Evolutionary conservation across 2,888 invertebrate species (phyloP).

Genomic region (Microchrysa polita): DNA sequence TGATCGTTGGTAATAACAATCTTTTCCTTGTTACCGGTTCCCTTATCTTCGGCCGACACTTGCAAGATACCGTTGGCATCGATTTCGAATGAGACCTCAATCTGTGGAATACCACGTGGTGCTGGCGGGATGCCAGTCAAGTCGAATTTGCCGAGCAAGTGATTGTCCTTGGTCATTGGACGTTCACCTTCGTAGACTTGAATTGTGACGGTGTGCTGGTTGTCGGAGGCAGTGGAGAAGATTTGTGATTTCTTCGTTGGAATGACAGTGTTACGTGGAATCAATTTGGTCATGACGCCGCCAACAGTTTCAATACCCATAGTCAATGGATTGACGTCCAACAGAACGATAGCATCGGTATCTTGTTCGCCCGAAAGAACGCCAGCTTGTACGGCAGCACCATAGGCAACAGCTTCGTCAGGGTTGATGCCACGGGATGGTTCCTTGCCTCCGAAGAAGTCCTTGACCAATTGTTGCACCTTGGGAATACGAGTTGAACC

Average conservation of each 20-base stretch:
- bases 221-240: slow-evolving; percentile 99
- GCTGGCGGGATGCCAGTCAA: slow-evolving; percentile 96
- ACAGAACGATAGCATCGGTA: slow-evolving; percentile 93
- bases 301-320: slow-evolving; percentile 99
- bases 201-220: slow-evolving; percentile 98
- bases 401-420: slow-evolving; percentile 98
- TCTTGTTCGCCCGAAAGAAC: slow-evolving; percentile 96
- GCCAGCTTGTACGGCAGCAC: slow-evolving; percentile 98
- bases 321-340: slow-evolving; percentile 98
- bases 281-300: slow-evolving; percentile 99
- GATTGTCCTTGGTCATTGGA: slow-evolving; percentile 99
- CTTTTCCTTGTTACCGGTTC: slow-evolving; percentile 98
- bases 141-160: slow-evolving; percentile 97
- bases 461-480: slow-evolving; percentile 91
- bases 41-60: slow-evolving; percentile 99
- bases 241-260: slow-evolving; percentile 99
- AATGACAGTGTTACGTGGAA: slow-evolving; percentile 97
- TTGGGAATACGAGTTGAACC: slow-evolving; percentile 99
- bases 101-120: slow-evolving; percentile 91
- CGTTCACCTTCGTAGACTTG: slow-evolving; percentile 99
- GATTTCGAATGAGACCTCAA: slow-evolving; percentile 94
- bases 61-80: slow-evolving; percentile 94
- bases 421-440: slow-evolving; percentile 98
- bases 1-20: slow-evolving; percentile 99
- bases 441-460: slow-evolving; percentile 98